phyloP scores from a whole-genome alignment of 2,888 invertebrate genomes.

The Molorchus minor region DNA sequence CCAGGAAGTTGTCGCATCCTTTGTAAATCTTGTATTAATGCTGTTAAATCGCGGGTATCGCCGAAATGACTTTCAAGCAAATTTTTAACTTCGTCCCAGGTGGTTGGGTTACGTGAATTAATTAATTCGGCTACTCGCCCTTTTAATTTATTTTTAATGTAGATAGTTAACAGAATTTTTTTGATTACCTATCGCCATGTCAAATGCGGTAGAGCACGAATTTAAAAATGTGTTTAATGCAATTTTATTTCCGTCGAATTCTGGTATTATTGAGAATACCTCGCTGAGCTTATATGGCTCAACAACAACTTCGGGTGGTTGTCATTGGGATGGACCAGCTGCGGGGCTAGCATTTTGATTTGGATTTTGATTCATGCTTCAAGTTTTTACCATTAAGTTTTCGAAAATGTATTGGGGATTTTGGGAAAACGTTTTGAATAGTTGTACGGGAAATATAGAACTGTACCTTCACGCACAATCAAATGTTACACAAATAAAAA shows the following conservation, averaged over 20 bases:
- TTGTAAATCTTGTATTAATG: conserved; percentile 1
- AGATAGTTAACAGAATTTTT: conserved; percentile 21
- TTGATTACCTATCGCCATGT: conserved; percentile 24
- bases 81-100: conserved; percentile 21
- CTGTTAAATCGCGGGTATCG: background rate
- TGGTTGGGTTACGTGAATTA: conserved; percentile 24
- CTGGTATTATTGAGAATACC: conserved; percentile 28
- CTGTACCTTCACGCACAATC: background rate
- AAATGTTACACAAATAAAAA: background rate
- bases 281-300: too few relatives aligned
- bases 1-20: conserved; percentile 16
- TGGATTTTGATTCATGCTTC: background rate
- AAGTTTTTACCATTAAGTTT: too few relatives aligned
- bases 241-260: conserved; percentile 29
- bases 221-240: conserved; percentile 24
- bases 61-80: conserved; percentile 19
- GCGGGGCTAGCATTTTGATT: background rate
- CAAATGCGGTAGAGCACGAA: conserved; percentile 23
- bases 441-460: background rate
- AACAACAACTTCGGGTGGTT: too few relatives aligned
- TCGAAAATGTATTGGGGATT: too few relatives aligned
- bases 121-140: conserved; percentile 27
- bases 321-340: too few relatives aligned
- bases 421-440: too few relatives aligned
- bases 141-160: conserved; percentile 29